phyloP scores from a whole-genome alignment of 2,113 vertebrate species.

The Gulo gulo region DNA sequence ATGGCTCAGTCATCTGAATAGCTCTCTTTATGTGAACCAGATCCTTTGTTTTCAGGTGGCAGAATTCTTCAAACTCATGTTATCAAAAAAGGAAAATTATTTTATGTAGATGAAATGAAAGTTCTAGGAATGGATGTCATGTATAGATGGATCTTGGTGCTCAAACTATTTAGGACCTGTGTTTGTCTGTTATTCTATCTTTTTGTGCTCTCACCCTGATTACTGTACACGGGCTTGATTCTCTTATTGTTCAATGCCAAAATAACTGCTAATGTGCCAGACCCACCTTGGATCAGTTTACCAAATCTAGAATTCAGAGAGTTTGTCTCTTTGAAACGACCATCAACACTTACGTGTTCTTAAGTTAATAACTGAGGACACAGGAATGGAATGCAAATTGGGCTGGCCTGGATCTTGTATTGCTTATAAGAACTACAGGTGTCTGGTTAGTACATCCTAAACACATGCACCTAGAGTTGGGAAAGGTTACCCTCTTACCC shows the following conservation, averaged over 20 bases:
- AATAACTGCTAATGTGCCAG: neutral
- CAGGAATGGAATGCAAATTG: neutral
- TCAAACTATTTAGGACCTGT: neutral
- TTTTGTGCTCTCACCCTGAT: neutral
- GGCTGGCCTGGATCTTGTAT: neutral
- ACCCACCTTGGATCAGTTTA: neutral
- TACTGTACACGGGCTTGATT: neutral
- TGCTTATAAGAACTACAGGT: fast-evolving
- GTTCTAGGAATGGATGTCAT: neutral
- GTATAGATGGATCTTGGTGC: neutral
- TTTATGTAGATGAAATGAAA: neutral
- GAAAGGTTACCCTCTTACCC: neutral
- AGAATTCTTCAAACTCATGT: neutral
- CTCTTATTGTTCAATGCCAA: neutral
- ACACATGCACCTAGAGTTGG: neutral
- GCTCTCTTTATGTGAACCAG: neutral
- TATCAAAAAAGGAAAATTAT: neutral
- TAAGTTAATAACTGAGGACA: neutral
- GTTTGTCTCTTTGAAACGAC: neutral
- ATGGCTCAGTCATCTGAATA: neutral
- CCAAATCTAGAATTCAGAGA: neutral
- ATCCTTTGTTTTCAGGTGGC: neutral
- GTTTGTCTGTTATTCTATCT: neutral
- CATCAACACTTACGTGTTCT: fast-evolving
- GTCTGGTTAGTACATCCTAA: neutral